Base-by-base conservation (phyloP, 2,888 invertebrate species). In the Pteria penguin region DNA sequence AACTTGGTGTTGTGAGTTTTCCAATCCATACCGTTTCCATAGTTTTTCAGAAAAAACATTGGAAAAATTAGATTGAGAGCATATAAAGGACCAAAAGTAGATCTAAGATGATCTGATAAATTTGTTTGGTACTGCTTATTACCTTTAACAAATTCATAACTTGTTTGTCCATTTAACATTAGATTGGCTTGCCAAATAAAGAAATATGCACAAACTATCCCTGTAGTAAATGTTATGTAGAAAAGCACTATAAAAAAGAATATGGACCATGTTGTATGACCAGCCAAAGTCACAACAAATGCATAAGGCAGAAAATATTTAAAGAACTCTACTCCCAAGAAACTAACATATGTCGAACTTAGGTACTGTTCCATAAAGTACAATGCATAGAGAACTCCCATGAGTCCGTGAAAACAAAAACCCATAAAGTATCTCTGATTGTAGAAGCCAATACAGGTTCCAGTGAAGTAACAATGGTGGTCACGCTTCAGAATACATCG, bases 341-440 rank as follows among this genome's bases (percentile, higher is more conserved):
- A 63, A 11, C 84, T 78, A 1, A 83, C 82, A 76, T 85, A 87
- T 32, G 82, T 78, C 1, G 70, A n/a, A 14, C 76, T 75, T 4
- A 89, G 68, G 76, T 88, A 89, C 18, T 68, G 52, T 2, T 78
- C 75, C 4, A 84, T 78, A 18, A 84, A 82, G 22, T 79, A 78
- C 1, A 84, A 55, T 22, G 81, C 84, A 72, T 83, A 84, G 1
- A 83, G 26, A 14, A 82, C 82, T 0, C 84, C 87, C 0, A 89
- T 36, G 8, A 80, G 74, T 0, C 84, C 82, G 67, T 89, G 87
- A 67, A 92, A 87, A 26, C 90, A 87, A 74, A 92, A 92, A 1
- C 90, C 89, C 36, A 92, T 89, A 80, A 93, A 93, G 79, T 92
- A 92, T 27, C 92, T 85, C 84, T 93, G 93, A 83, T 92, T 93